Conservation (phyloP, 1,140 invertebrate species). For the Plectrocnemia conspersa region DNA sequence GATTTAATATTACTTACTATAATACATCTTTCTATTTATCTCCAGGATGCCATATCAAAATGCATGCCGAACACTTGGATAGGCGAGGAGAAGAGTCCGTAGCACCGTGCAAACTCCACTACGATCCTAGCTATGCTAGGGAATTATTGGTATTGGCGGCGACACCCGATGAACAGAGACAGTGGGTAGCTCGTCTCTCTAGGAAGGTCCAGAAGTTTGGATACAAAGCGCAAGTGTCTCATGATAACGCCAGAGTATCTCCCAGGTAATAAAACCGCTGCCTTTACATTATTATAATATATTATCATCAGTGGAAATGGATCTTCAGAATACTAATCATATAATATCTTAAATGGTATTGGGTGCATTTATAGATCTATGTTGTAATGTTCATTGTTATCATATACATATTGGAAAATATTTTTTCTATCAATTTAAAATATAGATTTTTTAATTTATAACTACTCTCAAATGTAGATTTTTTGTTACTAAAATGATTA, state of each 20-base stretch:
- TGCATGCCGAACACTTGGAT: slow-evolving; percentile 91
- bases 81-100: slow-evolving; percentile 70
- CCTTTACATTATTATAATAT: too few relatives aligned
- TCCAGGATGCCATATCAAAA: slow-evolving; percentile 92
- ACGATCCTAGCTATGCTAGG: slow-evolving; percentile 87
- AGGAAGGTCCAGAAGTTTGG: slow-evolving; percentile 93
- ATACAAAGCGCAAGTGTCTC: slow-evolving; percentile 72
- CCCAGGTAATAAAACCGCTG: slow-evolving; percentile 44
- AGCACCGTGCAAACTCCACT: slow-evolving; percentile 88
- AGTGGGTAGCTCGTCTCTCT: slow-evolving; percentile 85
- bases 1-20: background rate
- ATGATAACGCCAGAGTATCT: slow-evolving; percentile 47
- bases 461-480: too few relatives aligned
- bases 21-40: slow-evolving; percentile 18
- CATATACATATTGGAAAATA: too few relatives aligned
- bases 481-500: too few relatives aligned
- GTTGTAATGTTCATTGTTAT: too few relatives aligned
- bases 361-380: too few relatives aligned
- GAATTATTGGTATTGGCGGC: slow-evolving; percentile 85
- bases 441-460: too few relatives aligned
- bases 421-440: too few relatives aligned
- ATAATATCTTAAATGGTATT: too few relatives aligned
- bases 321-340: too few relatives aligned
- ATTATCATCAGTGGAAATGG: too few relatives aligned
- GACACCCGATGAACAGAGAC: slow-evolving; percentile 81